Evolutionary conservation across 1,140 invertebrate genomes (phyloP).

Genomic region (Diachasma alloeum): DNA sequence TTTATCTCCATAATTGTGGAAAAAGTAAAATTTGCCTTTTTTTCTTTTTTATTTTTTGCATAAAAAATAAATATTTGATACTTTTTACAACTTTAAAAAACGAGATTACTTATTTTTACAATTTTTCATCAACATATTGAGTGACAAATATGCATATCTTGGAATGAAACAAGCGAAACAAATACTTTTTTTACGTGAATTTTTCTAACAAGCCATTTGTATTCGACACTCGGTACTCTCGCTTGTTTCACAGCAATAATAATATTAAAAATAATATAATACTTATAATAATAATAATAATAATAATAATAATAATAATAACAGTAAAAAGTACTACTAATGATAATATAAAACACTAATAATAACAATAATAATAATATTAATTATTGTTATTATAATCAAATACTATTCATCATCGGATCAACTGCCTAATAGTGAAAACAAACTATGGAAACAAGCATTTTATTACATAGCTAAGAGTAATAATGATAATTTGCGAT

Average conservation of each 20-base stretch:
- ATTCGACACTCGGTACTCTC: slow-evolving; percentile 45
- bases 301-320: slow-evolving; percentile 30
- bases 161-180: slow-evolving; percentile 35
- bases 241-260: slow-evolving; percentile 17
- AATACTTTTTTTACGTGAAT: slow-evolving; percentile 35
- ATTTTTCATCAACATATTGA: slow-evolving; percentile 28
- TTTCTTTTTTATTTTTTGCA: neutral
- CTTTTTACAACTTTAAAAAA: neutral
- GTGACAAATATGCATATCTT: slow-evolving; percentile 43
- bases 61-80: neutral
- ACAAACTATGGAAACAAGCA: slow-evolving; percentile 26
- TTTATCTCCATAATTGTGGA: neutral
- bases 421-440: slow-evolving; percentile 11
- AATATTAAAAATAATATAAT: slow-evolving; percentile 23
- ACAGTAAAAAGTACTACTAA: slow-evolving; percentile 25
- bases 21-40: neutral
- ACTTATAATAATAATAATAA: slow-evolving; percentile 35
- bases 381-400: slow-evolving; percentile 30
- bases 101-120: slow-evolving; percentile 1
- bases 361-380: slow-evolving; percentile 15
- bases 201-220: slow-evolving; percentile 38
- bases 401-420: slow-evolving; percentile 18
- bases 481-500: slow-evolving; percentile 1
- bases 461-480: slow-evolving; percentile 36
- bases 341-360: slow-evolving; percentile 15